Conservation (phyloP, 2,797 vertebrate genomes). For the Bucorvus abyssinicus region DNA sequence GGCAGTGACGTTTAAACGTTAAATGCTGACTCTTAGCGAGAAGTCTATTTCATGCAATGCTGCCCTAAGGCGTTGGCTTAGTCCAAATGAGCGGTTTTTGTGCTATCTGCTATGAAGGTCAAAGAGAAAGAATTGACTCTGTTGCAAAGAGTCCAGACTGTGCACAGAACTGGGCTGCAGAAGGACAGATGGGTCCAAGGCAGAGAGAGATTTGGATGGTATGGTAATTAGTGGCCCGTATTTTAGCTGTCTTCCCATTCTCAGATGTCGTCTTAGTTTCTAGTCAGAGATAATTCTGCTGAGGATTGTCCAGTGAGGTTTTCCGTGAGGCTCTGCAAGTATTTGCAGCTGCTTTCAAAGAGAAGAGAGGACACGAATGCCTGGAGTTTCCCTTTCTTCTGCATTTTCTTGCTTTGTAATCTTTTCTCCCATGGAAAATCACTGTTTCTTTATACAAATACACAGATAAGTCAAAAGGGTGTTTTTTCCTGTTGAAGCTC, state of each 20-base stretch:
- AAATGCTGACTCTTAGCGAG: not conserved
- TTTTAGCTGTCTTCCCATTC: not conserved
- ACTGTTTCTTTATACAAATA: not conserved
- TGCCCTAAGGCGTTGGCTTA: not conserved
- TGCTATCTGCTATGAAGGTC: not conserved
- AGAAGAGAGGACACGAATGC: not conserved
- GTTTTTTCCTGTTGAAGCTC: not conserved
- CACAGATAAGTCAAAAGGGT: not conserved
- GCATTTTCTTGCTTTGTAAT: not conserved
- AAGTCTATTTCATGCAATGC: not conserved
- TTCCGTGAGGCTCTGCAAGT: not conserved
- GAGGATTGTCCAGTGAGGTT: not conserved
- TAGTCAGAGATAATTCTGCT: not conserved
- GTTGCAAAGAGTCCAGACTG: not conserved
- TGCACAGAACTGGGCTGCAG: not conserved
- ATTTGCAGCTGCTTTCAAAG: not conserved
- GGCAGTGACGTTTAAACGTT: not conserved
- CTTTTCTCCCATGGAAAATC: not conserved
- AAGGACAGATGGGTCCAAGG: not conserved
- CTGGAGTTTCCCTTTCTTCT: not conserved
- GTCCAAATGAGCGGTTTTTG: not conserved
- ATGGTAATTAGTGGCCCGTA: too few relatives aligned
- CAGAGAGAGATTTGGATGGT: not conserved
- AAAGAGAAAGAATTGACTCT: not conserved
- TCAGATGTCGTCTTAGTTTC: not conserved